phyloP scores from a whole-genome alignment of 2,113 vertebrate genomes.

The Psephotus haematonotus region DNA sequence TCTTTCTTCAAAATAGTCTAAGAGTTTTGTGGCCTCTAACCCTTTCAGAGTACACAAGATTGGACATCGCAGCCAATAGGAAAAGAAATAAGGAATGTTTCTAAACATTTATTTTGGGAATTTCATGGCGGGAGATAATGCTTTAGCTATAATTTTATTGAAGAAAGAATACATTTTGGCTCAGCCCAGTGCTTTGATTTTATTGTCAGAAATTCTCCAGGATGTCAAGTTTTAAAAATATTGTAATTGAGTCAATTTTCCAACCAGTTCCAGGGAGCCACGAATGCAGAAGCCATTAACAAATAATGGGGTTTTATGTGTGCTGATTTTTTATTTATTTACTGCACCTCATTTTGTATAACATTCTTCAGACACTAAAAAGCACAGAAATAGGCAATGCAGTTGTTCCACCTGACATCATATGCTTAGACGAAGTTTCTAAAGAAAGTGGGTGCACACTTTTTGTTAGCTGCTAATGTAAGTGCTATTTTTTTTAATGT shows the following conservation, averaged over 20 bases:
- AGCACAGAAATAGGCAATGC: background rate
- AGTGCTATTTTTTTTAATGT: background rate
- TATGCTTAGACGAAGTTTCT: background rate
- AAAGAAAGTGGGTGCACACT: background rate
- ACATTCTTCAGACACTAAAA: slow-evolving; percentile 22
- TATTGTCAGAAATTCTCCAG: slow-evolving; percentile 42
- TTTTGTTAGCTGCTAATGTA: background rate
- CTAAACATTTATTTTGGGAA: slow-evolving; percentile 9
- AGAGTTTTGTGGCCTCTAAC: too few relatives aligned
- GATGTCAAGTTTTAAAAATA: slow-evolving; percentile 64
- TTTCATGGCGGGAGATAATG: background rate
- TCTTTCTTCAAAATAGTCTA: too few relatives aligned
- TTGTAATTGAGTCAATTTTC: slow-evolving; percentile 54
- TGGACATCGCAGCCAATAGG: too few relatives aligned
- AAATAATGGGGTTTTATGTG: slow-evolving; percentile 11
- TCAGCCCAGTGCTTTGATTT: slow-evolving; percentile 16
- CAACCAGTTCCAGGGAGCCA: slow-evolving; percentile 34
- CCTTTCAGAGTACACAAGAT: too few relatives aligned
- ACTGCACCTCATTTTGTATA: slow-evolving; percentile 32
- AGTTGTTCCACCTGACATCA: background rate
- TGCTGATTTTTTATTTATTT: slow-evolving; percentile 44
- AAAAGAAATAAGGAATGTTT: slow-evolving; percentile 14
- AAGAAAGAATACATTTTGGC: slow-evolving; percentile 36
- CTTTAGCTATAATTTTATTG: background rate
- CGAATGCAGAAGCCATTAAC: slow-evolving; percentile 45